phyloP scores from a whole-genome alignment of 2,797 vertebrate genomes.

The Cichlasoma orientale region DNA sequence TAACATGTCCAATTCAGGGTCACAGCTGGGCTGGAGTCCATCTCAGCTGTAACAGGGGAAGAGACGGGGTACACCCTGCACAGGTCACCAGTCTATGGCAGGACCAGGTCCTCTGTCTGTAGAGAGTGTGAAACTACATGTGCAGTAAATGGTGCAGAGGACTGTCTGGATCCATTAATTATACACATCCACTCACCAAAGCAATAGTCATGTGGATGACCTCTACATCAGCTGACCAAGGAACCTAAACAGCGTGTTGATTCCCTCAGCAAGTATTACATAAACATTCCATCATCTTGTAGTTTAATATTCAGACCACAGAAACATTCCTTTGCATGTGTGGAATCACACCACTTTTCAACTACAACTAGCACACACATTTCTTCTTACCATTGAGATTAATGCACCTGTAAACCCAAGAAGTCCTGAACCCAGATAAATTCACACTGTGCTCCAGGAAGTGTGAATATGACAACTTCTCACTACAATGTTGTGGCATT shows the following conservation, averaged over 20 bases:
- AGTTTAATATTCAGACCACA: too few relatives aligned
- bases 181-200: not conserved
- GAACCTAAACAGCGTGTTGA: not conserved
- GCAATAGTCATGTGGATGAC: not conserved
- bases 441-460: not conserved
- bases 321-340: not conserved
- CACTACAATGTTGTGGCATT: not conserved
- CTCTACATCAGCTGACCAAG: not conserved
- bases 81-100: too few relatives aligned
- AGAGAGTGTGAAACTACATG: too few relatives aligned
- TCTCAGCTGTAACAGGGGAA: too few relatives aligned
- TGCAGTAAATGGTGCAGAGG: not conserved
- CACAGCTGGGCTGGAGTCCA: too few relatives aligned
- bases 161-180: not conserved
- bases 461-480: not conserved
- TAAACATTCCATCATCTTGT: not conserved
- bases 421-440: rapidly evolving
- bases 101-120: too few relatives aligned
- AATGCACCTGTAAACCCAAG: not conserved
- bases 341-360: not conserved
- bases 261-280: not conserved
- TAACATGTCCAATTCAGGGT: too few relatives aligned
- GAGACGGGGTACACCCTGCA: too few relatives aligned
- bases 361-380: not conserved
- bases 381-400: not conserved